These are phyloP conservation scores for Peromyscus eremicus DNA, from an alignment of 2,797 vertebrate genomes.

Conservation along the genomic window DNA sequence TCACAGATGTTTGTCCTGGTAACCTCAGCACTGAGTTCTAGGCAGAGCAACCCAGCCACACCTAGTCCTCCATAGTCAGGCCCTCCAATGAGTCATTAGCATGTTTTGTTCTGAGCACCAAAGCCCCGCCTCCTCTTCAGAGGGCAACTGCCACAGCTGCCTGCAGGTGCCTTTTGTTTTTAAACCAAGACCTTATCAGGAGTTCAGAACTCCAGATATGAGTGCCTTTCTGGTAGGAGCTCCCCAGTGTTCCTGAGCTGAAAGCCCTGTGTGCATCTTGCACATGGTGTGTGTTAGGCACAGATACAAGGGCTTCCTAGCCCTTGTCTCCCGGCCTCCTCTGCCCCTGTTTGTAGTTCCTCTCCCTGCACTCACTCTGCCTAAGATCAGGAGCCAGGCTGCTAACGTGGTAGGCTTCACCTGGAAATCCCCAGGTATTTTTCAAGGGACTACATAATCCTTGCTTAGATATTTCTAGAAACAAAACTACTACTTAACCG, in stretches of 20 bases:
- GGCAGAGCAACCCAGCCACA: background rate
- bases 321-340: background rate
- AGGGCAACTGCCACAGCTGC: constrained; percentile 38
- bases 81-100: background rate
- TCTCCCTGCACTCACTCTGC: background rate
- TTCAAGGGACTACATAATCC: constrained; percentile 37
- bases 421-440: constrained; percentile 59
- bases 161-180: constrained; percentile 74
- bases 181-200: constrained; percentile 51
- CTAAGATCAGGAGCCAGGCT: background rate
- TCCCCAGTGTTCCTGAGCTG: background rate
- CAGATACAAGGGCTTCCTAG: background rate
- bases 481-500: constrained; percentile 4
- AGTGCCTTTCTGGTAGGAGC: constrained; percentile 33
- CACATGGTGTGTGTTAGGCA: background rate
- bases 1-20: constrained; percentile 2
- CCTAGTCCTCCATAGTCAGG: background rate
- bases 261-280: background rate
- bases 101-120: constrained; percentile 23
- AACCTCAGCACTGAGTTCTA: background rate
- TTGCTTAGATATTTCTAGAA: constrained; percentile 53
- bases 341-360: background rate
- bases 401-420: constrained; percentile 39
- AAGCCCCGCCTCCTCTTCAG: constrained; percentile 36
- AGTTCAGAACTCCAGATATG: constrained; percentile 61